A percentile compares a stretch with the other conserved stretches of the same genome.
phyloP scores from a whole-genome alignment of 2,797 vertebrate species.

The Lates japonicus region DNA sequence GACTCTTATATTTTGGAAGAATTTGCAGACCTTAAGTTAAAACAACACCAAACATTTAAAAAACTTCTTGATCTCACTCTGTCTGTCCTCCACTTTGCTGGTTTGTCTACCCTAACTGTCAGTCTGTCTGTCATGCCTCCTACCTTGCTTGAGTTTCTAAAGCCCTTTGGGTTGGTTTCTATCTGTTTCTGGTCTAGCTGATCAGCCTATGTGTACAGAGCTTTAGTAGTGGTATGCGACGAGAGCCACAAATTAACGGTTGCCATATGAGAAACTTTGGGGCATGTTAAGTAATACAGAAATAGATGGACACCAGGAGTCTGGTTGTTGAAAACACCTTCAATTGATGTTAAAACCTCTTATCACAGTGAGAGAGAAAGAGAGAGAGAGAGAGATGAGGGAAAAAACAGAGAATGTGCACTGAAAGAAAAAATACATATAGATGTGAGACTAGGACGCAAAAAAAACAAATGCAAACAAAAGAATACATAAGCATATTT shows the following conservation, averaged over 20 bases:
- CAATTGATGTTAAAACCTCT: constrained; percentile 78
- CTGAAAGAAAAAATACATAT: constrained; percentile 29
- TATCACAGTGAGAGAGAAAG: constrained; percentile 23
- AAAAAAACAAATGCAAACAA: constrained; percentile 18
- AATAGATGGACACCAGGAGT: constrained; percentile 84
- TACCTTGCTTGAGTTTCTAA: constrained; percentile 53
- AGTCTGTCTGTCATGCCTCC: constrained; percentile 37
- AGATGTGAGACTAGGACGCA: constrained; percentile 9
- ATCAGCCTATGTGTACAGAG: constrained; percentile 72
- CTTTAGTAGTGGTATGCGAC: constrained; percentile 76
- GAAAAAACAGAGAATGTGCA: neutral
- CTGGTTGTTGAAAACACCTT: constrained; percentile 81
- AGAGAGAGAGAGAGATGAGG: neutral
- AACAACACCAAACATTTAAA: neutral
- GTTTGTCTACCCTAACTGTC: constrained; percentile 20
- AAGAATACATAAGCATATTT: constrained; percentile 1
- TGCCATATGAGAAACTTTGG: constrained; percentile 77
- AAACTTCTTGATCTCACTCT: constrained; percentile 3
- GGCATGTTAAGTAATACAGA: constrained; percentile 80
- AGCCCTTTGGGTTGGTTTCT: constrained; percentile 49
- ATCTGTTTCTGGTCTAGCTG: constrained; percentile 69
- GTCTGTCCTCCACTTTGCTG: constrained; percentile 23
- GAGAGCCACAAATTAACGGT: constrained; percentile 80
- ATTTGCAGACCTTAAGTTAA: neutral
- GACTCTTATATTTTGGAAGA: constrained; percentile 1